A percentile compares a stretch with the other conserved stretches of the same genome.
Evolutionary conservation across 2,797 vertebrate species (phyloP).

Genomic region (Sandelia bainsii): DNA sequence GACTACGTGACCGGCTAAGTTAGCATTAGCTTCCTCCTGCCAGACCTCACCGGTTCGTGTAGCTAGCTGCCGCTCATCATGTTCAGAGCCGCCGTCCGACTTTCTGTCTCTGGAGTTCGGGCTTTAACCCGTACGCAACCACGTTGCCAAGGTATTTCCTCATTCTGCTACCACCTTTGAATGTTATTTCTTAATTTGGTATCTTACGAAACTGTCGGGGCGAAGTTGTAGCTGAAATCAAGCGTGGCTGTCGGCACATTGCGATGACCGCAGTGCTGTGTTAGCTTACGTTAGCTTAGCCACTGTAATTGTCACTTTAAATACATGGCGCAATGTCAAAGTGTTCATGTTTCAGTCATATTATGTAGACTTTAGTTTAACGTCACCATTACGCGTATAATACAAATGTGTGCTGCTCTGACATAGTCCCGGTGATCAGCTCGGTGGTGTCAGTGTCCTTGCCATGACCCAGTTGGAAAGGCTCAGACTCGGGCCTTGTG

Average conservation of each 20-base stretch:
- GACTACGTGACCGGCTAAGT: slow-evolving; percentile 34
- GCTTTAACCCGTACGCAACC: slow-evolving; percentile 76
- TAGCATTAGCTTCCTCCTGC: slow-evolving; percentile 21
- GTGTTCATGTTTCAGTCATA: not conserved
- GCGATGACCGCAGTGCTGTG: slow-evolving; percentile 25
- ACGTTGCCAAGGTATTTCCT: slow-evolving; percentile 73
- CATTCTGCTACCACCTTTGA: fast-evolving
- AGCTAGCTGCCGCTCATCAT: slow-evolving; percentile 67
- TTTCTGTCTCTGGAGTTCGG: slow-evolving; percentile 83
- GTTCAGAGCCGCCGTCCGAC: slow-evolving; percentile 85
- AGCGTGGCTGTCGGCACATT: slow-evolving; percentile 28
- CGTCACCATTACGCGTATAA: fast-evolving
- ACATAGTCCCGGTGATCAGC: not conserved
- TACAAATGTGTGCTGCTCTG: fast-evolving
- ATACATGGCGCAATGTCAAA: not conserved
- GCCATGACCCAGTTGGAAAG: slow-evolving; percentile 69
- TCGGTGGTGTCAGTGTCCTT: slow-evolving; percentile 67
- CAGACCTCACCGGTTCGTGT: slow-evolving; percentile 29
- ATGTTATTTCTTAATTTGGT: not conserved
- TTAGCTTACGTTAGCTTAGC: slow-evolving; percentile 25
- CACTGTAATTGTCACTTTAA: not conserved
- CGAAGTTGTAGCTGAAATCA: slow-evolving; percentile 25
- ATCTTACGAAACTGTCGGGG: not conserved
- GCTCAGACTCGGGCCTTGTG: slow-evolving; percentile 53
- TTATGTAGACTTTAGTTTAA: fast-evolving